Conservation (phyloP, 2,113 vertebrate species). For the Apaloderma vittatum region DNA sequence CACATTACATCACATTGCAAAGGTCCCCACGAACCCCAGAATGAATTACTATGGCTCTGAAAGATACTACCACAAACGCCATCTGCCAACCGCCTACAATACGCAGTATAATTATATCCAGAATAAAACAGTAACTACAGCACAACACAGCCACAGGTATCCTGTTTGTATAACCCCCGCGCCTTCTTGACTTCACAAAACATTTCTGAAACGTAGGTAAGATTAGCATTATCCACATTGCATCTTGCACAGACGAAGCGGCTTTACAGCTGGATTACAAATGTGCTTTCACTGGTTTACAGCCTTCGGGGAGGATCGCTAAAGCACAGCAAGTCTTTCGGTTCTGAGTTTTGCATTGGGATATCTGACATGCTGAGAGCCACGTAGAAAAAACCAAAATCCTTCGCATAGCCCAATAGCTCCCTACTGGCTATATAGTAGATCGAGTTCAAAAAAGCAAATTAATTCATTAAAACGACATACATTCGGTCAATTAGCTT, state of each 20-base stretch:
- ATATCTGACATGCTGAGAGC: not conserved
- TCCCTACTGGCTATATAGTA: constrained; percentile 33
- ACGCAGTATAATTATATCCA: not conserved
- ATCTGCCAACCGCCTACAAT: constrained; percentile 20
- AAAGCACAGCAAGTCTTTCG: not conserved
- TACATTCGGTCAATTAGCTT: constrained; percentile 49
- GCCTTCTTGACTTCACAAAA: not conserved
- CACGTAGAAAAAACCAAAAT: not conserved
- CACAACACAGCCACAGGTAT: not conserved
- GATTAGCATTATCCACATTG: not conserved
- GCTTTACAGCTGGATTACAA: constrained; percentile 18
- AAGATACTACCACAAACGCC: constrained; percentile 16
- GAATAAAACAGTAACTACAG: not conserved
- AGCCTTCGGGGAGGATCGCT: not conserved
- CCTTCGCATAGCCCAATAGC: constrained; percentile 19
- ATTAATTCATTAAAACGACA: constrained; percentile 56
- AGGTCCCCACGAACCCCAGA: constrained; percentile 7
- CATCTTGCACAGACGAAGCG: not conserved
- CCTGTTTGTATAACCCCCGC: not conserved
- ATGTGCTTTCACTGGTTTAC: not conserved
- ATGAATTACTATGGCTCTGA: not conserved
- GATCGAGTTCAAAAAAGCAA: constrained; percentile 48
- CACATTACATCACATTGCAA: not conserved
- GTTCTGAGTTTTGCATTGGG: not conserved
- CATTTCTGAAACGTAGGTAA: not conserved